Evolutionary conservation across 2,888 invertebrate genomes (phyloP).

Genomic region (Drosophila pseudotakahashii): DNA sequence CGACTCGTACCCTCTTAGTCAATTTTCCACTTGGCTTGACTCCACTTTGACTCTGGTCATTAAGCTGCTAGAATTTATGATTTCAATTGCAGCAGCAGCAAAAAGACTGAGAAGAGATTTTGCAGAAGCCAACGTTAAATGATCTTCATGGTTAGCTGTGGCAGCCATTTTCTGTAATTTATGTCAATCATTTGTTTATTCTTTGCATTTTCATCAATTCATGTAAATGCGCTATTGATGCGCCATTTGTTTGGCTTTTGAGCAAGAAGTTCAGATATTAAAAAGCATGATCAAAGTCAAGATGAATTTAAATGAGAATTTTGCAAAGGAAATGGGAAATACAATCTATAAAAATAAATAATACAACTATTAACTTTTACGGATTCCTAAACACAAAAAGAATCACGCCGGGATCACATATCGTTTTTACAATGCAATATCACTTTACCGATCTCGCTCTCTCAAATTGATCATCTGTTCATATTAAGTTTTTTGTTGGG

Average conservation of each 20-base stretch:
- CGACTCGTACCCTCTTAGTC: conserved; percentile 33
- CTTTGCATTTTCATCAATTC: conserved; percentile 44
- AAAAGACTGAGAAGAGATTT: conserved; percentile 20
- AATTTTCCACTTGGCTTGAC: conserved; percentile 65
- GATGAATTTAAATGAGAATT: not conserved
- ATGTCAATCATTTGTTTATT: conserved; percentile 68
- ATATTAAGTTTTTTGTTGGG: no score
- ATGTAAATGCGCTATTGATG: conserved; percentile 52
- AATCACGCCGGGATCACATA: no score
- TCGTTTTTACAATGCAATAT: no score
- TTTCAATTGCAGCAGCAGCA: conserved; percentile 41
- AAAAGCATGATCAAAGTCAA: not conserved
- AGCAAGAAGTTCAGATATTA: conserved; percentile 2
- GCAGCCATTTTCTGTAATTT: conserved; percentile 62
- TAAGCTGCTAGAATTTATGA: conserved; percentile 51
- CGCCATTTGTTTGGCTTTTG: conserved; percentile 40
- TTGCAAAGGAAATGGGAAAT: no score
- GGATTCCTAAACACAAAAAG: no score
- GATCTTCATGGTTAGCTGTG: conserved; percentile 32
- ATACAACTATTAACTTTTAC: no score
- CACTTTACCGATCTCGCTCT: no score
- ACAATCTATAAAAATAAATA: no score
- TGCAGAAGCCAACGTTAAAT: conserved; percentile 37
- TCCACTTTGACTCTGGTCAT: conserved; percentile 48
- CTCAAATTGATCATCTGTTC: no score